Evolutionary conservation across 2,113 vertebrate genomes (phyloP).

Genomic region (Elgaria multicarinata): DNA sequence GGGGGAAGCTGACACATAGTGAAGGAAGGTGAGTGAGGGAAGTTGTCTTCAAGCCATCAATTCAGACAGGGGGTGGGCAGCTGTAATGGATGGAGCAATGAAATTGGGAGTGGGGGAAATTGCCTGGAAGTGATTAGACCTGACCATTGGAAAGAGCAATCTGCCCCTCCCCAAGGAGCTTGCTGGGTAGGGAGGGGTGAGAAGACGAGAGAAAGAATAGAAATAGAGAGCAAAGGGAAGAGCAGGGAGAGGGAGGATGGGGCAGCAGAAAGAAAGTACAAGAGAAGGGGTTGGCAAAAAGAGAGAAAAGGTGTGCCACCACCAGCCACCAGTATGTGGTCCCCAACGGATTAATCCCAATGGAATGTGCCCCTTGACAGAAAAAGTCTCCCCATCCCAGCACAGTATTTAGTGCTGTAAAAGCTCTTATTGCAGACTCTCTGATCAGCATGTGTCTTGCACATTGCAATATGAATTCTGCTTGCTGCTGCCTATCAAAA

Average conservation of each 20-base stretch:
- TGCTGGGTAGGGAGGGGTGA: neutral
- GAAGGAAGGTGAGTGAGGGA: no score
- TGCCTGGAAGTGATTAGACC: neutral
- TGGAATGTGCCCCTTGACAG: neutral
- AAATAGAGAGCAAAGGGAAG: no score
- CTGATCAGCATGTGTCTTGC: neutral
- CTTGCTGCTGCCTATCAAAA: neutral
- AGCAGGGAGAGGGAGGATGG: no score
- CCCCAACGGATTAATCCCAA: neutral
- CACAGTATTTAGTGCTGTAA: no score
- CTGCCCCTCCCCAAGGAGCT: neutral
- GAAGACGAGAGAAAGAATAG: no score
- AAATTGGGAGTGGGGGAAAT: neutral
- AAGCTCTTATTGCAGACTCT: neutral
- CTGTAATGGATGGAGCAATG: neutral
- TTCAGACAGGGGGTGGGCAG: neutral
- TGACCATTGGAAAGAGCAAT: neutral
- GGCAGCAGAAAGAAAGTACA: no score
- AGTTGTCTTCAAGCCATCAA: neutral
- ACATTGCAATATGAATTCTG: neutral
- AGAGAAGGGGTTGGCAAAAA: no score
- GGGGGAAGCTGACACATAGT: no score
- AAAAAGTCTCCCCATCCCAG: neutral
- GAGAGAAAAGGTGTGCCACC: neutral
- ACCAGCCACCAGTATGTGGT: neutral